Percentiles rank a stretch among this genome's conserved stretches.
Conservation (phyloP, 2,797 vertebrate genomes). For the Brotula barbata region DNA sequence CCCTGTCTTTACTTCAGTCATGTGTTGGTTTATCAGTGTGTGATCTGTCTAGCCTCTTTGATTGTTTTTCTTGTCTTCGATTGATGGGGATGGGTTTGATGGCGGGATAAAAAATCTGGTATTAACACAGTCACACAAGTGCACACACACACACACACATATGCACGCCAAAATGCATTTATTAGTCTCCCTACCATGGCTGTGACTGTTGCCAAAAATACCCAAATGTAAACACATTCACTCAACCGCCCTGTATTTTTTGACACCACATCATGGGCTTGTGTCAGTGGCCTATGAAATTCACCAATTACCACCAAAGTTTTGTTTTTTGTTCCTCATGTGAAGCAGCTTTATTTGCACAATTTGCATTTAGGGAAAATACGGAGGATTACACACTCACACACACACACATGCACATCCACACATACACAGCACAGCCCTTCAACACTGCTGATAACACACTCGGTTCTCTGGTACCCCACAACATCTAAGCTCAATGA, state of each 20-base stretch:
- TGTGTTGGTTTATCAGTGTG: slow-evolving; percentile 42
- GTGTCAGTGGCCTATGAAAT: slow-evolving; percentile 79
- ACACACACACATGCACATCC: slow-evolving; percentile 53
- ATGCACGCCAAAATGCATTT: slow-evolving; percentile 38
- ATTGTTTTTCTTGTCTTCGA: not conserved
- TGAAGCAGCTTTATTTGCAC: slow-evolving; percentile 62
- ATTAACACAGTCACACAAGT: slow-evolving; percentile 37
- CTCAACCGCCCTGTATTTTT: slow-evolving; percentile 58
- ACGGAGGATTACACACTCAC: slow-evolving; percentile 53
- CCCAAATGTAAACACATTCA: slow-evolving; percentile 57
- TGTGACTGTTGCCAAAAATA: slow-evolving; percentile 55
- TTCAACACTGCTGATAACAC: slow-evolving; percentile 65
- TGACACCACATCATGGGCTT: slow-evolving; percentile 63
- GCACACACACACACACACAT: slow-evolving; percentile 16
- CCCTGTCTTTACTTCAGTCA: slow-evolving; percentile 52
- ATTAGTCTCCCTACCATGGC: slow-evolving; percentile 55
- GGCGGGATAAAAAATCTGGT: slow-evolving; percentile 40
- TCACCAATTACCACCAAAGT: slow-evolving; percentile 76
- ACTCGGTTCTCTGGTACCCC: slow-evolving; percentile 68
- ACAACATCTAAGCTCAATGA: slow-evolving; percentile 73
- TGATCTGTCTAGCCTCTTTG: slow-evolving; percentile 35
- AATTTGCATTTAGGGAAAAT: slow-evolving; percentile 17
- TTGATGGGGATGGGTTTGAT: slow-evolving; percentile 36
- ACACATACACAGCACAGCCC: slow-evolving; percentile 71
- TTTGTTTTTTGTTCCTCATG: slow-evolving; percentile 64